Evolutionary conservation across 2,888 invertebrate species (phyloP), one percentile per base, ranked within the genome.

Genomic region (Drosophila parthenogenetica): DNA sequence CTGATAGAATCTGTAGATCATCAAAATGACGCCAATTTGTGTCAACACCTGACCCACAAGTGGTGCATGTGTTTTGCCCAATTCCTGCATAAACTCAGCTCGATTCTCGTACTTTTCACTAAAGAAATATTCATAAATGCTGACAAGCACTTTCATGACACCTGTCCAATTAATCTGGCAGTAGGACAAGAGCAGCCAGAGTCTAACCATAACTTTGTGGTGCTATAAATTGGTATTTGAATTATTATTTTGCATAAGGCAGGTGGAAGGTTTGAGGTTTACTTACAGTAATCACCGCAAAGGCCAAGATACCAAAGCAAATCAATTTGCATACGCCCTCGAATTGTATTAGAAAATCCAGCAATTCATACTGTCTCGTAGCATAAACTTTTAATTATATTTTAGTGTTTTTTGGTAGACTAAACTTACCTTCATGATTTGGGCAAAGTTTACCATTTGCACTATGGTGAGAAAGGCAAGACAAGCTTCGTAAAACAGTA

Each of bases 221-320:
- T 55, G 69, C 76, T 76, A 3, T n/a, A 8, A 0, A 5, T 29
- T 29, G 5, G 7, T 29, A 29, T 0, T 2, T 2, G 0, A 14
- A 2, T 10, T 25, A 11, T 2, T 17, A 19, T 14, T 29, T 11
- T 13, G 32, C 1, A 45, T 7, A 22, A 0, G 11, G 13, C 5
- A 2, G 13, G 22, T 22, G 5, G 1, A 22, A 0, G 5, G 5
- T 5, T 35, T 13, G 11, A 3, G 13, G 35, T 4, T 3, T 32
- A 19, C 68, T 77, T 60, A 78, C 78, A n/a, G 16, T 32, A 8
- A 69, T 40, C 16, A 78, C 19, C 3, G 78, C 75, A 42, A 55
- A 59, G 0, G 48, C 51, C 19, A 76, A 42, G 11, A 45, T 1
- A 1, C 61, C 55, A 14, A 62, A 51, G 32, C 13, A 42, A 13